Conservation (phyloP, 2,113 vertebrate genomes). For the Dolichallabes microphthalmus region DNA sequence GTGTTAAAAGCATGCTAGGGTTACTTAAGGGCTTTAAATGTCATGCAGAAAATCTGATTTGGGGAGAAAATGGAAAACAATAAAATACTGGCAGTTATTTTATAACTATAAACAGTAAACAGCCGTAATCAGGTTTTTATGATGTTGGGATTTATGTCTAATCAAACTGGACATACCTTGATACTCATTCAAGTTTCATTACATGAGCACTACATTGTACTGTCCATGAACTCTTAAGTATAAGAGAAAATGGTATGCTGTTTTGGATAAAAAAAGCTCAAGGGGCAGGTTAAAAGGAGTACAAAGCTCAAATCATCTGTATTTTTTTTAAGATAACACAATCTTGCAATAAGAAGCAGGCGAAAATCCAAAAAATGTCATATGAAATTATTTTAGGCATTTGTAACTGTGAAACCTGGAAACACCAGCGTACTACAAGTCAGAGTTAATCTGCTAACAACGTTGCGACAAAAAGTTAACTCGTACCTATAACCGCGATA, state of each 20-base stretch:
- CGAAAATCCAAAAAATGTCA: constrained; percentile 15
- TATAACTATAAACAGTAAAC: neutral
- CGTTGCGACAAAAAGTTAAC: neutral
- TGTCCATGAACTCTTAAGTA: neutral
- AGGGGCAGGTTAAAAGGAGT: constrained; percentile 17
- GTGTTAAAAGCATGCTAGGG: constrained; percentile 13
- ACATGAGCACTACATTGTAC: neutral
- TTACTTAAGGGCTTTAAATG: neutral
- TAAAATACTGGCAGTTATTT: neutral
- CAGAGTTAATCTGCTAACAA: neutral
- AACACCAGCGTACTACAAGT: neutral
- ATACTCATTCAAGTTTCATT: neutral
- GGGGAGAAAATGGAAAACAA: neutral
- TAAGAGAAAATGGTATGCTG: neutral
- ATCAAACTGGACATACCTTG: neutral
- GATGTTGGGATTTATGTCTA: too few relatives aligned
- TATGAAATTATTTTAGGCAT: neutral
- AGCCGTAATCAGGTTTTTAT: neutral
- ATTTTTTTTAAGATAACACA: constrained; percentile 22
- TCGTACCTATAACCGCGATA: neutral
- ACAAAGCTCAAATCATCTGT: constrained; percentile 19
- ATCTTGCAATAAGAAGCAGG: constrained; percentile 31
- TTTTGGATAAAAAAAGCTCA: neutral
- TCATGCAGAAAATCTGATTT: constrained; percentile 1
- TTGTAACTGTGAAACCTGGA: neutral